Evolutionary conservation across 2,113 vertebrate species (phyloP), one percentile per base, ranked within the genome.

Genomic region (Hyperoodon ampullatus): DNA sequence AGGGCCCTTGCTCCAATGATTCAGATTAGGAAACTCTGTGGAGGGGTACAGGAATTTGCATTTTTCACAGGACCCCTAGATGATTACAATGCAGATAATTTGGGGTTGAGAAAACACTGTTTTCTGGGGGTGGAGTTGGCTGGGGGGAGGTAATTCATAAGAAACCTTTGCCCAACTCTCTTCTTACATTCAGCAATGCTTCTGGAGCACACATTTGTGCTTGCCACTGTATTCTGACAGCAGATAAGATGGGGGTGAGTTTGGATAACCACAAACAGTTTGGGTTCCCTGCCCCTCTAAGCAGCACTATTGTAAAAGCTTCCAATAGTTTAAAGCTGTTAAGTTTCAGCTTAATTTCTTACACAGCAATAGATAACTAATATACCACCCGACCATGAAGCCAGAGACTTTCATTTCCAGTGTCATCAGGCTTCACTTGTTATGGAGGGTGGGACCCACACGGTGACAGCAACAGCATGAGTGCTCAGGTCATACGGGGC

Each of bases 51-150:
- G 35, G 72, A 24, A 53, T 47, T 16, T 61, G 8, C 55, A 26
- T 74, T 75, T 44, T 66, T 72, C 24, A 61, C 14, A 66, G 60
- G 88, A 47, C 23, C 24, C 13, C 16, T 44, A 11, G 15, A 75
- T 33, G 63, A 63, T 63, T 47, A 72, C 30, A n/a, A 71, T 42
- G 63, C 35, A 80, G 18, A 50, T n/a, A 60, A 82, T 44, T 42
- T 8, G 2, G n/a, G 63, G 18, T 61, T 2, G 2, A 3, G 2
- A 35, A 35, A 35, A 35, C 3, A 2, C 35, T 2, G 2, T 2
- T 50, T 19, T 63, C 7, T 85, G 60, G 24, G 23, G n/a, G 26
- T 21, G 14, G 21, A 14, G 30, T 42, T 81, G 44, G 33, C 23
- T 35, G n/a, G 19, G 39, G 60, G 24, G 42, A 23, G 21, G 8